A percentile compares a stretch with the other conserved stretches of the same genome.
phyloP scores from a whole-genome alignment of 2,113 vertebrate species.

The Zapus hudsonius region DNA sequence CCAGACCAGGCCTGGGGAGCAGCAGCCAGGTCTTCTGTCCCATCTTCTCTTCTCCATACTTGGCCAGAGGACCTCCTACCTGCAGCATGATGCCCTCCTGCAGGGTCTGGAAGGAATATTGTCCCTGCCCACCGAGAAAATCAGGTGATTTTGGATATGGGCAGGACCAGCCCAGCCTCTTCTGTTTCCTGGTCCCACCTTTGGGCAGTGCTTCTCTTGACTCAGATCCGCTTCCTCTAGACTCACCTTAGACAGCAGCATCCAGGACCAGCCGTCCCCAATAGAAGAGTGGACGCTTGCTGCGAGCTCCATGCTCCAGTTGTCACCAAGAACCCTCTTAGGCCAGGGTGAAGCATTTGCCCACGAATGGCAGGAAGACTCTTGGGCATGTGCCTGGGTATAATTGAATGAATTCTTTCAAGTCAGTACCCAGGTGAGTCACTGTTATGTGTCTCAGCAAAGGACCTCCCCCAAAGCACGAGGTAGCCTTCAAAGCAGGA shows the following conservation, averaged over 20 bases:
- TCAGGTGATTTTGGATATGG: accelerated
- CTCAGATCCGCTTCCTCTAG: accelerated
- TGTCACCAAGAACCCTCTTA: background rate
- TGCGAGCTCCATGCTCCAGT: background rate
- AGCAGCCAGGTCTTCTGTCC: background rate
- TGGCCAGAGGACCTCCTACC: accelerated
- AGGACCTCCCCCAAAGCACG: background rate
- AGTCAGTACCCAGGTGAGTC: background rate
- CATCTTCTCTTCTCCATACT: accelerated
- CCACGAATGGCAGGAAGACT: background rate
- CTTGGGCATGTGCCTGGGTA: background rate
- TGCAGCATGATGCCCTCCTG: accelerated
- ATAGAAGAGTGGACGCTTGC: accelerated
- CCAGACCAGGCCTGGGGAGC: too few relatives aligned
- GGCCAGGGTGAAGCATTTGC: background rate
- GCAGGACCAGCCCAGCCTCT: background rate
- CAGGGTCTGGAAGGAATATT: too few relatives aligned
- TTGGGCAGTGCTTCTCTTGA: accelerated
- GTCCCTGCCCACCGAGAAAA: background rate
- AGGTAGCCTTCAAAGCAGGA: background rate
- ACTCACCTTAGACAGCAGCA: background rate
- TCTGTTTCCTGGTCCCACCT: background rate
- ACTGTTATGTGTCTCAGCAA: background rate
- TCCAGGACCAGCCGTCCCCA: accelerated
- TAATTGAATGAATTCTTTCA: background rate